These are phyloP conservation scores for Urocyon cinereoargenteus DNA, from an alignment of 2,797 vertebrate species.

Conservation along the genomic window DNA sequence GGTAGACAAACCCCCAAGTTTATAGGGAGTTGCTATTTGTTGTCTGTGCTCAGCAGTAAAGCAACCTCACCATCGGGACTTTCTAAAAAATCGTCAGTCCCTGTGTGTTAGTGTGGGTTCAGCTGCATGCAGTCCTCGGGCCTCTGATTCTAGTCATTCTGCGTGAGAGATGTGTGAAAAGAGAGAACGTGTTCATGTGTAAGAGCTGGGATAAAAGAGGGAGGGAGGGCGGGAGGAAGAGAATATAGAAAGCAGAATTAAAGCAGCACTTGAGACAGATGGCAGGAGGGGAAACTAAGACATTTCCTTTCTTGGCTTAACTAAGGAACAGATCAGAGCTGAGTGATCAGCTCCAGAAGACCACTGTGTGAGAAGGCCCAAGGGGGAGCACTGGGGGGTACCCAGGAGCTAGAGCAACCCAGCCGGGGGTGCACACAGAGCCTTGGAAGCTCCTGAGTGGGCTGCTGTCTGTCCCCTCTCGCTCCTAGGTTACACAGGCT, in stretches of 20 bases:
- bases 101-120: not conserved
- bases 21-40: not conserved
- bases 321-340: not conserved
- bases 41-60: not conserved
- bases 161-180: not conserved
- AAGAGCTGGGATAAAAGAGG: not conserved
- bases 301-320: not conserved
- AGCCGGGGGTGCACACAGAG: not conserved
- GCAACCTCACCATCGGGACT: not conserved
- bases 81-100: not conserved
- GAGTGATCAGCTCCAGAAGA: not conserved
- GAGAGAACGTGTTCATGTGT: not conserved
- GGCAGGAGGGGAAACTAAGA: not conserved
- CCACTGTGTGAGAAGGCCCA: not conserved
- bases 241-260: not conserved
- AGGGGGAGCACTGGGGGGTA: rapidly evolving
- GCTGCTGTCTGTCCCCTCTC: not conserved
- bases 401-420: not conserved
- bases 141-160: not conserved
- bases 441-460: not conserved
- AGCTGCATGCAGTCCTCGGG: not conserved
- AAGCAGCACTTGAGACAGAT: not conserved
- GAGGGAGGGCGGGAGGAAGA: not conserved
- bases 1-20: not conserved
- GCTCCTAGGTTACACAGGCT: not conserved